These are phyloP conservation scores for Ormyrus nitidulus DNA, from an alignment of 2,888 invertebrate genomes.

Conservation along the genomic window DNA sequence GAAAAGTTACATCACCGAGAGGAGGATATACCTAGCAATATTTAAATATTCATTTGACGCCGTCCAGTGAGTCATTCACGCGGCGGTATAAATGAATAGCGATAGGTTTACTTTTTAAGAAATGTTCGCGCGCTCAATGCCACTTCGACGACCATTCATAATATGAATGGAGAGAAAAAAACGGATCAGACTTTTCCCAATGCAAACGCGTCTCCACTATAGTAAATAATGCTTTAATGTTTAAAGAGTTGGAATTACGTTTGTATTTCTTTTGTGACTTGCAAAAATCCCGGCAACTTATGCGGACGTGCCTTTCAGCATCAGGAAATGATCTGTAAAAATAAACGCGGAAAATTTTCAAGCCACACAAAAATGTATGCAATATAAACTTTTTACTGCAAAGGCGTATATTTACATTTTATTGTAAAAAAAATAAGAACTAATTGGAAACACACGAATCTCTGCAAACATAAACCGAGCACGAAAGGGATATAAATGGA, in stretches of 20 bases:
- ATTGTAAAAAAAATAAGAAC: neutral
- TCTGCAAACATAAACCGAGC: neutral
- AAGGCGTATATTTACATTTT: neutral
- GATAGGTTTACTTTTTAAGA: slow-evolving; percentile 36
- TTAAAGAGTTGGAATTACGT: too few species aligned
- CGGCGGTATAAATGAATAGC: slow-evolving; percentile 46
- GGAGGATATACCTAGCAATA: slow-evolving; percentile 3
- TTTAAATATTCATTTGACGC: slow-evolving; percentile 53
- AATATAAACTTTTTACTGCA: neutral
- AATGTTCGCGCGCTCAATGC: slow-evolving; percentile 42
- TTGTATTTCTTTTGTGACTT: too few species aligned
- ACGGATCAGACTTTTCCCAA: too few species aligned
- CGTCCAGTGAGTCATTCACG: slow-evolving; percentile 35
- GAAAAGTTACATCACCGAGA: slow-evolving; percentile 36
- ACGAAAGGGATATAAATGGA: slow-evolving; percentile 11
- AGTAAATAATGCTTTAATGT: too few species aligned
- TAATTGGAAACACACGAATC: too few species aligned
- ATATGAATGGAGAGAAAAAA: slow-evolving; percentile 14
- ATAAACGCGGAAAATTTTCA: too few species aligned
- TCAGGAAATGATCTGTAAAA: too few species aligned
- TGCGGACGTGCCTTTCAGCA: too few species aligned
- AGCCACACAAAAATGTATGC: too few species aligned
- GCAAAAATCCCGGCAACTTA: too few species aligned
- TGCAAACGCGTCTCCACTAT: too few species aligned
- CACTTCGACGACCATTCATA: slow-evolving; percentile 8